phyloP scores from a whole-genome alignment of 2,888 invertebrate species.

The Sphecodes monilicornis region DNA sequence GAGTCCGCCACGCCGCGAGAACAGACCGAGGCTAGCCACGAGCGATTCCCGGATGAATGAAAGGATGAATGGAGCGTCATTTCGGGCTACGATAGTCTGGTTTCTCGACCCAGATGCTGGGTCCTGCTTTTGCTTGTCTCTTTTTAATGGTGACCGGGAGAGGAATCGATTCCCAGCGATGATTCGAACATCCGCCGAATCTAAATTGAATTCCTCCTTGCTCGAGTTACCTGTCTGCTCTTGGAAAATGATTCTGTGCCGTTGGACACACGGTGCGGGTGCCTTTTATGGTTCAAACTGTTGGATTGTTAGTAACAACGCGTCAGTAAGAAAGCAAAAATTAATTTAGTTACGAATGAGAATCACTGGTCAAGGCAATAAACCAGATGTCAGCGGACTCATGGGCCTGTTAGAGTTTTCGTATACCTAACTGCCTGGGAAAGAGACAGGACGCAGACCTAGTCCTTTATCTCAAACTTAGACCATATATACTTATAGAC shows the following conservation, averaged over 20 bases:
- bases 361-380: too few relatives aligned
- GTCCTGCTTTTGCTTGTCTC: conserved; percentile 14
- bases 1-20: conserved; percentile 61
- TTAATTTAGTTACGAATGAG: too few relatives aligned
- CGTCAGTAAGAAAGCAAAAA: too few relatives aligned
- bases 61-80: conserved; percentile 81
- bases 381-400: too few relatives aligned
- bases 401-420: too few relatives aligned
- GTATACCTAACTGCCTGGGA: too few relatives aligned
- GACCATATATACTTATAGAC: too few relatives aligned
- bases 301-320: too few relatives aligned
- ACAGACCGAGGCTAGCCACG: conserved; percentile 43
- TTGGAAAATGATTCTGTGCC: neutral
- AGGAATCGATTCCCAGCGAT: conserved; percentile 3
- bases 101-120: conserved; percentile 30
- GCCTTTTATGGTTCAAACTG: too few relatives aligned
- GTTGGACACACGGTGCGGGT: neutral
- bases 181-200: neutral
- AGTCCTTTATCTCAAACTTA: too few relatives aligned
- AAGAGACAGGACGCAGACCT: too few relatives aligned
- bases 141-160: neutral
- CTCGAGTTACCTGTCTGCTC: neutral
- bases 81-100: conserved; percentile 62
- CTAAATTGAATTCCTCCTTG: neutral
- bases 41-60: conserved; percentile 77